These are phyloP conservation scores for Ginglymostoma cirratum DNA, from an alignment of 2,113 vertebrate species.

Conservation along the genomic window DNA sequence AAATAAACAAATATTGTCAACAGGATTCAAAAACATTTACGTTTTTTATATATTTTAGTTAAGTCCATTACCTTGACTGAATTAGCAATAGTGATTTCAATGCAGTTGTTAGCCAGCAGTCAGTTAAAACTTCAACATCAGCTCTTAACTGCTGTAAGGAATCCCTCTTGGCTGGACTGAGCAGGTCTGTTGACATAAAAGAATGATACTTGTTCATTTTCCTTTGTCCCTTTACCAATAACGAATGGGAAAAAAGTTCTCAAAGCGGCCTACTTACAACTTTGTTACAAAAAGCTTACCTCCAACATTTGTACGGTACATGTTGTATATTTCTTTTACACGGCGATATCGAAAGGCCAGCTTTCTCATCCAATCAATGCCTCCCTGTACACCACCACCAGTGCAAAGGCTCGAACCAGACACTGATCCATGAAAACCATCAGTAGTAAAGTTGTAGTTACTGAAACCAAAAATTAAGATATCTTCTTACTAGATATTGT, in stretches of 20 bases:
- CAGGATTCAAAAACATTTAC: not conserved
- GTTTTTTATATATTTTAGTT: not conserved
- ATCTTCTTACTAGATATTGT: not conserved
- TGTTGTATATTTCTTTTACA: constrained; percentile 90
- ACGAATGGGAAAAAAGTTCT: not conserved
- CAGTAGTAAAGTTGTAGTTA: constrained; percentile 87
- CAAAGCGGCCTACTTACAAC: not conserved
- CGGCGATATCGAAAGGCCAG: constrained; percentile 92
- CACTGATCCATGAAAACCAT: constrained; percentile 80
- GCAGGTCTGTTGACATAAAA: constrained; percentile 61
- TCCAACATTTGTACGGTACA: constrained; percentile 78
- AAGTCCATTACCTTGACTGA: constrained; percentile 75
- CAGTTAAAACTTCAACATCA: constrained; percentile 88
- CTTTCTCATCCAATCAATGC: constrained; percentile 97
- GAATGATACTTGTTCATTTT: no score
- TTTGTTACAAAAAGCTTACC: constrained; percentile 56
- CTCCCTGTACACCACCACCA: constrained; percentile 75
- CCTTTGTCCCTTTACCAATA: not conserved
- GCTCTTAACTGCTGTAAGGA: constrained; percentile 75
- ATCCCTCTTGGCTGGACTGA: constrained; percentile 85
- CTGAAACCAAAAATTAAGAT: constrained; percentile 50
- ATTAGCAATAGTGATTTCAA: constrained; percentile 91
- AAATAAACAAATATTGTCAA: not conserved
- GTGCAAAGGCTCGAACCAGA: constrained; percentile 63
- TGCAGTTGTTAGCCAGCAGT: constrained; percentile 90